phyloP scores from a whole-genome alignment of 1,140 invertebrate genomes.

The Eumaeus atala region DNA sequence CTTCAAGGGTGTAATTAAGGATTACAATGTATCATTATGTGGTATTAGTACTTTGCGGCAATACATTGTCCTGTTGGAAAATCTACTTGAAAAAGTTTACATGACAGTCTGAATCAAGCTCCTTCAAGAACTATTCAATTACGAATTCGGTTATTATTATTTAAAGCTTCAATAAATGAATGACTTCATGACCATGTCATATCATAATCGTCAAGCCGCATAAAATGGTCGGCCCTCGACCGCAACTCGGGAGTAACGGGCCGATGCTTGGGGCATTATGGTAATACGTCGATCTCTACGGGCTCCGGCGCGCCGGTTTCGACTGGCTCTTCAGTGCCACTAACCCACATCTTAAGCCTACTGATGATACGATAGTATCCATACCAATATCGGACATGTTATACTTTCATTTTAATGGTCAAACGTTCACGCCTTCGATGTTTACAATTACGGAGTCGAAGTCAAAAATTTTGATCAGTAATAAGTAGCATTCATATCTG shows the following conservation, averaged over 20 bases:
- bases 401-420: constrained; percentile 65
- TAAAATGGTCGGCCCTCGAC: constrained; percentile 42
- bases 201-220: constrained; percentile 19
- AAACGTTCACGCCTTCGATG: constrained; percentile 39
- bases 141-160: too few species aligned
- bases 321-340: constrained; percentile 46
- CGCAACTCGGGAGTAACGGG: constrained; percentile 51
- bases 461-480: neutral
- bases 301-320: constrained; percentile 31
- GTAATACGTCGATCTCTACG: constrained; percentile 47
- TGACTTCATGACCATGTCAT: neutral
- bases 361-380: constrained; percentile 47
- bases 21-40: too few species aligned
- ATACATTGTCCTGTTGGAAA: too few species aligned
- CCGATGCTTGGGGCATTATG: constrained; percentile 53
- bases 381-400: constrained; percentile 59
- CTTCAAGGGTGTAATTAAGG: too few species aligned
- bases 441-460: neutral
- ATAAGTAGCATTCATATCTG: too few species aligned
- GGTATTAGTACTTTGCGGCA: too few species aligned
- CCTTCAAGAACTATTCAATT: too few species aligned
- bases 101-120: too few species aligned
- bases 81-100: too few species aligned
- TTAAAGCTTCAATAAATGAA: too few species aligned
- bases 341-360: constrained; percentile 59